Conservation (phyloP, 2,888 invertebrate species). For the Xanthorhoe designata region DNA sequence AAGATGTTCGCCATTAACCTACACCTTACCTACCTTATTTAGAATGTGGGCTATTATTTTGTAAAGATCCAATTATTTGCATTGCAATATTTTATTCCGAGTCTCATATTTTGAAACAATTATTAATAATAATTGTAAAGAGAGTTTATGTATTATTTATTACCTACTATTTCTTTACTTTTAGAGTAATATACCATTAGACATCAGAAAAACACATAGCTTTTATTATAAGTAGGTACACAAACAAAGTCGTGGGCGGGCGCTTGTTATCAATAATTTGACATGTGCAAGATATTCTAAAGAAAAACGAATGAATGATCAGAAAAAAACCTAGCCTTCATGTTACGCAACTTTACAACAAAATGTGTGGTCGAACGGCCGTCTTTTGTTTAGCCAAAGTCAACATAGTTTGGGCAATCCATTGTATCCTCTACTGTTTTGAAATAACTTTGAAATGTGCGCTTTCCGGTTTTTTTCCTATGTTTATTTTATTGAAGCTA, state of each 20-base stretch:
- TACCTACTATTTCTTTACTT: no score
- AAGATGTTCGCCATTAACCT: conserved; percentile 57
- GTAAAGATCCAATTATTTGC: conserved; percentile 6
- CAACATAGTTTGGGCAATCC: conserved; percentile 62
- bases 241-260: no score
- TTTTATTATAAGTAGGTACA: no score
- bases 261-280: neutral
- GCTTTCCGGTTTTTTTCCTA: conserved; percentile 51
- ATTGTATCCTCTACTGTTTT: conserved; percentile 51
- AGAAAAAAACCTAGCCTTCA: conserved; percentile 22
- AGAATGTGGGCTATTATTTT: conserved; percentile 21
- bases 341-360: conserved; percentile 37
- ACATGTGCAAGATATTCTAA: neutral
- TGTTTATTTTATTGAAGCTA: conserved; percentile 42
- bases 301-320: conserved; percentile 9
- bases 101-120: neutral
- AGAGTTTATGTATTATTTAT: no score
- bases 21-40: conserved; percentile 27
- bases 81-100: neutral
- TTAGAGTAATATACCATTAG: no score
- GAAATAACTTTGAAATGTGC: conserved; percentile 38
- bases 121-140: no score
- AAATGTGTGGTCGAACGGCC: conserved; percentile 75
- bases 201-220: no score
- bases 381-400: conserved; percentile 57